Evolutionary conservation across 2,113 vertebrate genomes (phyloP), one percentile per base, ranked within the genome.

Genomic region (Marmota monax): DNA sequence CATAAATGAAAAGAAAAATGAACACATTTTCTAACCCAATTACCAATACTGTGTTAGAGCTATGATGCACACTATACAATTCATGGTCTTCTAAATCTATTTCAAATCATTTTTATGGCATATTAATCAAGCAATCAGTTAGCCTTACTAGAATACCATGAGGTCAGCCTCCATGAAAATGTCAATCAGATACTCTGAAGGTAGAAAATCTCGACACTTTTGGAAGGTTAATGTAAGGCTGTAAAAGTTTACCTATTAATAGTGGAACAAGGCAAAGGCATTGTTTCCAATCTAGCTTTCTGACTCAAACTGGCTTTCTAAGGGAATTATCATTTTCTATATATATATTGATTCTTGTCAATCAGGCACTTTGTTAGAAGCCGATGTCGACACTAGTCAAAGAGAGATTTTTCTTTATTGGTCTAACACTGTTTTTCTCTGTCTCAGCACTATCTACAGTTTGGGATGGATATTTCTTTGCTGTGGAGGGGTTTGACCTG

Each of bases 121-220:
- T 58, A 78, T 48, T 8, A 4, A 79, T 67, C 70, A 82, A 77
- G 11, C 0, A 73, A 69, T 87, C 45, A 94, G 13, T 39, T 70
- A 42, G 1, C 10, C 76, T 83, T 58, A 86, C n/a, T 20, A 74
- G 92, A 96, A 86, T 83, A 42, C 82, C 42, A 37, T 87, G 27
- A 89, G 6, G 3, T 63, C 8, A 90, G 5, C 2, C 53, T 84
- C 32, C 7, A 51, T 65, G 12, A 39, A 48, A 74, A 61, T 83
- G 90, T 79, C n/a, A 73, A 93, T 90, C 4, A 69, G 3, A 90
- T 70, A 0, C 27, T 58, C 22, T 77, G 18, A 95, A 69, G 6
- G 25, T 23, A 95, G 20, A 72, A 88, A 84, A 9, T 2, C 39
- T 67, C 53, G 34, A 83, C 0, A 27, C 6, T 83, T 51, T 2